A percentile compares a stretch with the other conserved stretches of the same genome.
Conservation (phyloP, 2,113 vertebrate species). For the Dunckerocampus dactyliophorus region DNA sequence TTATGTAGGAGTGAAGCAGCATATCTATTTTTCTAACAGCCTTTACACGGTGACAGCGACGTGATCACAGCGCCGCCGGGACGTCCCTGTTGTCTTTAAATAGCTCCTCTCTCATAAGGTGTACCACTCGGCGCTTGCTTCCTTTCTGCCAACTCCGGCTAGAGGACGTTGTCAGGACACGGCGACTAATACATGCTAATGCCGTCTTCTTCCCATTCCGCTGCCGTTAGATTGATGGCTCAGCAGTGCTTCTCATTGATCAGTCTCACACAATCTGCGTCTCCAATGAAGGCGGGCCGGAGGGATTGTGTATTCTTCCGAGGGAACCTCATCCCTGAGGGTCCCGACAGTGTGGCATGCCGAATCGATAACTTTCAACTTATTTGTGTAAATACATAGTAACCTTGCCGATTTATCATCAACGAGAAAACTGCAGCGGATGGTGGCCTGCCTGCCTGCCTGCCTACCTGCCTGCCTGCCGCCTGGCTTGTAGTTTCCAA, state of each 20-base stretch:
- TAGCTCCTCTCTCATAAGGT: not conserved
- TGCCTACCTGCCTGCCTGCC: not conserved
- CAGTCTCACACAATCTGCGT: conserved; percentile 74
- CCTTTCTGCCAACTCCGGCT: conserved; percentile 49
- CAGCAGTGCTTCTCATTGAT: conserved; percentile 70
- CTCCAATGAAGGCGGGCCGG: conserved; percentile 63
- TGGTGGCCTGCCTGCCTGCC: conserved; percentile 2
- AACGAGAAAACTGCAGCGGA: conserved; percentile 38
- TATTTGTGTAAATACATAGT: conserved; percentile 74
- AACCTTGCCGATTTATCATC: conserved; percentile 67
- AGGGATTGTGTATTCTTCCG: conserved; percentile 67
- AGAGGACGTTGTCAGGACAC: conserved; percentile 68
- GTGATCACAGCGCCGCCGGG: not conserved
- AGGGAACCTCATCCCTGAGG: conserved; percentile 57
- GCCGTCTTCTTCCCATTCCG: conserved; percentile 54
- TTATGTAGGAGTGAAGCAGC: not conserved
- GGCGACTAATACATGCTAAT: conserved; percentile 72
- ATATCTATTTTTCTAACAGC: conserved; percentile 25
- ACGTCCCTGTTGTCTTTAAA: not conserved
- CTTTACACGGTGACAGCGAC: not conserved
- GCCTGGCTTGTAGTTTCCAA: conserved; percentile 38
- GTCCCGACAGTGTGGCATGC: conserved; percentile 50
- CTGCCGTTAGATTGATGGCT: conserved; percentile 71
- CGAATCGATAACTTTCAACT: conserved; percentile 66
- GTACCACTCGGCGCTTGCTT: conserved; percentile 51